Evolutionary conservation across 1,140 invertebrate genomes (phyloP), one percentile per base, ranked within the genome.

Genomic region (Neotoxoptera formosana): DNA sequence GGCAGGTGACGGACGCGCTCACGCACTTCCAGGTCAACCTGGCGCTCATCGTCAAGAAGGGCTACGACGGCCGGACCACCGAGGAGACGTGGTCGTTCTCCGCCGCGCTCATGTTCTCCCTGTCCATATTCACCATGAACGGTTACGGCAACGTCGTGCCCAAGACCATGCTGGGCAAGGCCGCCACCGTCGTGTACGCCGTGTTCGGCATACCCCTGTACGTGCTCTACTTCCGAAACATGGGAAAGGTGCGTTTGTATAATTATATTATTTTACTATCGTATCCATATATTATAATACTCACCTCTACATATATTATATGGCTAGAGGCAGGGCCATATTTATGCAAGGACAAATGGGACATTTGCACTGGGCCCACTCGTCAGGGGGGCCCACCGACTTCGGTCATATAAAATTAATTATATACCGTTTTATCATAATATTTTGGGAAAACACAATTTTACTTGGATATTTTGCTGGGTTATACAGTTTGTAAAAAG

Each of bases 141-240:
- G 99, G 99, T 2, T 99, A 99, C 95, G 99, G 99, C 0, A 99
- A 99, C 95, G 97, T 99, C 94, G 97, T 99, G 11, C 98, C 99
- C 0, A 97, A 97, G 94, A 99, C 98, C 0, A 96, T 97, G 1
- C 97, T 97, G 97, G 99, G 99, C 4, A 99, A 99, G 95, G 97
- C 98, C 45, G 96, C 97, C 25, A 99, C 98, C 0, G 98, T 99
- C 56, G 96, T 98, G 30, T 99, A 99, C 96, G 98, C 99, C 1
- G 97, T 99, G 1, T 97, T 99, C 94, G 99, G 99, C 0, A 99
- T 99, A 94, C 99, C 99, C 0, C 96, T 99, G 30, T 98, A 98
- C 95, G 96, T 98, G 36, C 95, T 99, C 7, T 98, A 98, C 94
- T 98, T 98, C 94, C 96, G 98, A 93, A 98, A 98, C 94, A 98